Base-by-base conservation (phyloP, 2,113 vertebrate species). In the Lepus americanus region DNA sequence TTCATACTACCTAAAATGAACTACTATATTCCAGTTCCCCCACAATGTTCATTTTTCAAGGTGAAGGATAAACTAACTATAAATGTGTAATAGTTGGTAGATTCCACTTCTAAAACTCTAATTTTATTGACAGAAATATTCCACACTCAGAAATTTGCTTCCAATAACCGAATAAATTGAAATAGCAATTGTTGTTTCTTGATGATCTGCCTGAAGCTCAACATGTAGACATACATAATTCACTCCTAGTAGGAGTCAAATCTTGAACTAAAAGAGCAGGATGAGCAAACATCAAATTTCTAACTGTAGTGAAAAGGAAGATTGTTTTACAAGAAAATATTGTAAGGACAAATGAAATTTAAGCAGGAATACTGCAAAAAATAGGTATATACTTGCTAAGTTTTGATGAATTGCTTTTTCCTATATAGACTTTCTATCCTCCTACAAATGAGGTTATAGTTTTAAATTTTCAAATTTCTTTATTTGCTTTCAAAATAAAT, bases 161-260 rank as follows among this genome's bases (percentile, higher is more conserved):
- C 51, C 69, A 89, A 73, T 96, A 94, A 83, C 78, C 89, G 96
- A 94, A 94, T 95, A 95, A 97, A 94, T 94, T 96, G 93, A 97
- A 97, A 90, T 76, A 93, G 79, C 91, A 84, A 93, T 95, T 96
- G 91, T 64, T 89, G 92, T 95, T 95, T 39, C 59, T 76, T 95
- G 29, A 89, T 89, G 53, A 69, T 97, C 72, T 93, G 63, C 79
- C 91, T 61, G 86, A 74, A 92, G 36, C 64, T 92, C 78, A 90
- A 44, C 59, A 78, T 27, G n/a, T 55, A 88, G 77, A 63, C 53
- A 44, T 25, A 74, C 1, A 31, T 92, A 95, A 95, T 63, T 95
- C 78, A 70, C 14, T 85, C 53, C 79, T 79, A 80, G 66, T 44
- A 91, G 78, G 66, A 92, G 17, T 7, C 87, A 78, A 89, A 87